phyloP scores from a whole-genome alignment of 2,113 vertebrate genomes.

The Myocastor coypus region DNA sequence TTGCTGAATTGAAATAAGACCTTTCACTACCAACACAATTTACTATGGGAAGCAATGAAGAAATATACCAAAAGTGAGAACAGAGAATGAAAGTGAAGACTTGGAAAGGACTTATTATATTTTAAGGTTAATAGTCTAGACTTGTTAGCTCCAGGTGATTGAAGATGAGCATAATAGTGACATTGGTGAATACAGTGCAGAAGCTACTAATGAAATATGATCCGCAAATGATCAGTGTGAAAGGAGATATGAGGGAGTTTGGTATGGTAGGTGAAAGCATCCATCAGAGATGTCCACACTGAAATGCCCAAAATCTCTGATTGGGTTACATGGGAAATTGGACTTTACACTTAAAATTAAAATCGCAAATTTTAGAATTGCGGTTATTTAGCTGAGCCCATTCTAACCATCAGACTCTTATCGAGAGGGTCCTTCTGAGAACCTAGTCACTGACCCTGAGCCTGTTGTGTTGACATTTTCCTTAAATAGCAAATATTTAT shows the following conservation, averaged over 20 bases:
- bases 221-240: not conserved
- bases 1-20: not conserved
- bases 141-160: not conserved
- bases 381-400: not conserved
- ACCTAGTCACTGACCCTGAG: not conserved
- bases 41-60: not conserved
- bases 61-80: not conserved
- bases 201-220: not conserved
- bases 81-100: not conserved
- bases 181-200: not conserved
- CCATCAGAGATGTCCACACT: not conserved
- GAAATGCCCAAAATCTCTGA: not conserved
- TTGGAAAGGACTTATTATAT: not conserved
- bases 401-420: not conserved
- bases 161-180: not conserved
- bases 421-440: not conserved
- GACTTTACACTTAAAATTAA: not conserved
- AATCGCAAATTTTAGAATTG: not conserved
- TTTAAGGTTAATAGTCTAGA: not conserved
- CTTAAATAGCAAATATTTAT: not conserved
- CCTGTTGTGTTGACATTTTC: not conserved
- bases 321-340: not conserved
- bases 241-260: not conserved
- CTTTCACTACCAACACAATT: not conserved
- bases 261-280: fast-evolving